Conservation (phyloP, 1,140 invertebrate species). For the Philopotamus ludificatus region DNA sequence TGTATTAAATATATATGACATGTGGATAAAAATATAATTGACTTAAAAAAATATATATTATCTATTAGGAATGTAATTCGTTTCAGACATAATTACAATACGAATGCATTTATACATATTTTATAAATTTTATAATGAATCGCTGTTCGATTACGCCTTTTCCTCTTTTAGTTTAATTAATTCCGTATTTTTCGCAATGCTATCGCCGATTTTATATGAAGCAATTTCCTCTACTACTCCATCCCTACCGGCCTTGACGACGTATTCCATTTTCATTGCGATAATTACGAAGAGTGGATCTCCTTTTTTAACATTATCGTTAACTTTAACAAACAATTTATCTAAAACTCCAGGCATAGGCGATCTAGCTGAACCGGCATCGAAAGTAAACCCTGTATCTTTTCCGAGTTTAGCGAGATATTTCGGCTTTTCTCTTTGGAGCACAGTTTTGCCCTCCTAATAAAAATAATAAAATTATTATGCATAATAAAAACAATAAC, state of each 20-base stretch:
- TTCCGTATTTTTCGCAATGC: conserved; percentile 73
- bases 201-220: conserved; percentile 72
- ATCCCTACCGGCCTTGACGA: conserved; percentile 76
- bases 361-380: conserved; percentile 64
- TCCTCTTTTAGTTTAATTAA: conserved; percentile 58
- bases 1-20: not conserved
- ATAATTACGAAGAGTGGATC: conserved; percentile 88
- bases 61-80: not conserved
- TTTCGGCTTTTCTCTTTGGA: conserved; percentile 53
- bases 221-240: conserved; percentile 74
- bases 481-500: not conserved
- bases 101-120: not conserved
- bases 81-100: conserved; percentile 6
- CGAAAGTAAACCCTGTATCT: conserved; percentile 30
- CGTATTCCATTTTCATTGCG: conserved; percentile 99
- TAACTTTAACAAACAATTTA: conserved; percentile 80
- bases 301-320: conserved; percentile 76
- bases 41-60: not conserved
- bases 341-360: conserved; percentile 97
- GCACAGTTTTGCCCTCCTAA: conserved; percentile 57
- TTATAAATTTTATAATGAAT: conserved; percentile 19
- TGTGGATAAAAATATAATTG: not conserved
- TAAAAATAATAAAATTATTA: conserved; percentile 33
- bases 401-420: conserved; percentile 53
- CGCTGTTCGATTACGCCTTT: too few relatives aligned